Conservation (phyloP, 2,888 invertebrate genomes). For the Idaea dimidiata region DNA sequence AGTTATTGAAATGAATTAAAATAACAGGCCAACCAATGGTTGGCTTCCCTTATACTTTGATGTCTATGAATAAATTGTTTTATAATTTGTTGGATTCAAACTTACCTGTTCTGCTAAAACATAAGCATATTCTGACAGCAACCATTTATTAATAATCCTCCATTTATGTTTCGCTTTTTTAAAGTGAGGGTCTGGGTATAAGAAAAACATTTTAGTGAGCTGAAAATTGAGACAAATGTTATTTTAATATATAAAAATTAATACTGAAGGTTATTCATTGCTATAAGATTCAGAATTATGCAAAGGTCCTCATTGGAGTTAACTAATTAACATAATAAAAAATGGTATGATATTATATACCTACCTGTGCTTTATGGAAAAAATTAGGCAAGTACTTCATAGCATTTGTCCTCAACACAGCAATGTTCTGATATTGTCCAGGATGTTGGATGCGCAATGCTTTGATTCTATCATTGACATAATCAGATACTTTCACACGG, state of each 20-base stretch:
- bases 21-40: too few species aligned
- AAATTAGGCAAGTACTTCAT: constrained; percentile 99
- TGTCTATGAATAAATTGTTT: too few species aligned
- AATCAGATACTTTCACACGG: constrained; percentile 98
- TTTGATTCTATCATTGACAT: constrained; percentile 96
- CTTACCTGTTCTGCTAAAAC: constrained; percentile 90
- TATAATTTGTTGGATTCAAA: constrained; percentile 17
- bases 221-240: constrained; percentile 63
- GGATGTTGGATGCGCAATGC: constrained; percentile 90
- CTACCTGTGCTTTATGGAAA: constrained; percentile 95
- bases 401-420: constrained; percentile 97
- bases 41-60: too few species aligned
- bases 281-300: too few species aligned
- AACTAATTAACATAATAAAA: constrained; percentile 4
- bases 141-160: constrained; percentile 96
- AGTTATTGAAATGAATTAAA: too few species aligned
- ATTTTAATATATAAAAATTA: background rate
- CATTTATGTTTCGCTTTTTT: constrained; percentile 99
- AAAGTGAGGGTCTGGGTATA: constrained; percentile 99
- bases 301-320: background rate
- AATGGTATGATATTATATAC: background rate
- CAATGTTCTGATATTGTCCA: constrained; percentile 93
- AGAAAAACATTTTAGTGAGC: constrained; percentile 97
- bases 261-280: too few species aligned
- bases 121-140: constrained; percentile 98